Evolutionary conservation across 2,888 invertebrate species (phyloP).

Genomic region (Cephonodes hylas): DNA sequence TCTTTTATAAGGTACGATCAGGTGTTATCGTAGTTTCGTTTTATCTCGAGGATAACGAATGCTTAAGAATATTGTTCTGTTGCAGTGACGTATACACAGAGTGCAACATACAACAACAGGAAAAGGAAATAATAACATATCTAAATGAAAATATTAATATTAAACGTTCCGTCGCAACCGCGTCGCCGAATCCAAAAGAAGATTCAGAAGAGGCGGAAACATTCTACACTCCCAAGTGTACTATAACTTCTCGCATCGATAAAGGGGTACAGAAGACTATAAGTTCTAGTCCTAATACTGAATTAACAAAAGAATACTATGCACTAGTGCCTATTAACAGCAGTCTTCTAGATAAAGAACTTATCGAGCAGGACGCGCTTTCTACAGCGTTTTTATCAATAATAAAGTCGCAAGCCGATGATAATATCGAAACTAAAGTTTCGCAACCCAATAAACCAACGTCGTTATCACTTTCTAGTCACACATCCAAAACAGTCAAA

Average conservation of each 20-base stretch:
- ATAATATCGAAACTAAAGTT: slow-evolving; percentile 40
- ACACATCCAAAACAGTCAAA: slow-evolving; percentile 60
- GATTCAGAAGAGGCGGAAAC: slow-evolving; percentile 63
- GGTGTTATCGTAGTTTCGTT: slow-evolving; percentile 3
- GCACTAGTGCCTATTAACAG: slow-evolving; percentile 63
- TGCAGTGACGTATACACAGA: slow-evolving; percentile 76
- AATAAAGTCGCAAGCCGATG: slow-evolving; percentile 55
- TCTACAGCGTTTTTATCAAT: slow-evolving; percentile 75
- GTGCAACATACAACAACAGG: slow-evolving; percentile 71
- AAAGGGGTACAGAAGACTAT: slow-evolving; percentile 46
- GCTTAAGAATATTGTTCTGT: slow-evolving; percentile 21
- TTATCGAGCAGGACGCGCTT: slow-evolving; percentile 76
- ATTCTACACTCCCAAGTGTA: slow-evolving; percentile 71
- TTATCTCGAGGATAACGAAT: not conserved
- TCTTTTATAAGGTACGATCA: slow-evolving; percentile 72
- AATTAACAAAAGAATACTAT: slow-evolving; percentile 68
- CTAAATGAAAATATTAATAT: slow-evolving; percentile 53
- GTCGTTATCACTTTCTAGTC: slow-evolving; percentile 68
- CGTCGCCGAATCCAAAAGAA: slow-evolving; percentile 41
- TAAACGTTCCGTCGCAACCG: slow-evolving; percentile 34
- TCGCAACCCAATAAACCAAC: slow-evolving; percentile 55
- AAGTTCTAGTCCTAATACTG: slow-evolving; percentile 64
- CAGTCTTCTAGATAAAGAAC: slow-evolving; percentile 71
- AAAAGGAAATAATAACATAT: slow-evolving; percentile 70
- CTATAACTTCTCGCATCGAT: slow-evolving; percentile 57